A percentile compares a stretch with the other conserved stretches of the same genome.
These are phyloP conservation scores for Caerostris darwini DNA, from an alignment of 1,140 invertebrate species.

Conservation along the genomic window DNA sequence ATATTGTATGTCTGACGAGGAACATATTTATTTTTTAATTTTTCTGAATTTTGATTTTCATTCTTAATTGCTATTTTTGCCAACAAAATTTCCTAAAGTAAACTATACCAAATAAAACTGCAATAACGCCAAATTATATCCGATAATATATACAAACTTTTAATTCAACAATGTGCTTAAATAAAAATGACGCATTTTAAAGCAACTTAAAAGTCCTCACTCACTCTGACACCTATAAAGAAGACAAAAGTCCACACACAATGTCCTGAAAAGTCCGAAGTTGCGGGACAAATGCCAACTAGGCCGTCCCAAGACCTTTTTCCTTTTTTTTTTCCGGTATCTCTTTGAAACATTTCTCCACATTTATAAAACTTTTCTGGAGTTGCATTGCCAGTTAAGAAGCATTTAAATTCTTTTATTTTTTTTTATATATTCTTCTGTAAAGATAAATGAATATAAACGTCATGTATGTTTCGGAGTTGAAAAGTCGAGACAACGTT, in stretches of 20 bases:
- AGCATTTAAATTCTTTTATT: slow-evolving; percentile 9
- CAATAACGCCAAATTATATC: no score
- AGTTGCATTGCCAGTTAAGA: slow-evolving; percentile 4
- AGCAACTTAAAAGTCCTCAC: background rate
- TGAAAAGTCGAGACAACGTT: background rate
- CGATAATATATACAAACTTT: no score
- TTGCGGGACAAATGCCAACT: slow-evolving; percentile 35
- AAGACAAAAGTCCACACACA: background rate
- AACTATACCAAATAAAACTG: no score
- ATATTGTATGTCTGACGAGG: no score
- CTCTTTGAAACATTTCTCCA: background rate
- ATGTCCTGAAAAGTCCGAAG: background rate
- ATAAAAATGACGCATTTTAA: no score
- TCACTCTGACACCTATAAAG: background rate
- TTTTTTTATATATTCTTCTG: background rate
- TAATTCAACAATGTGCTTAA: no score
- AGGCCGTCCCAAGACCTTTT: slow-evolving; percentile 8
- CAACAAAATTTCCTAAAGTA: no score
- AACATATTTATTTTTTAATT: no score
- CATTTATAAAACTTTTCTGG: background rate
- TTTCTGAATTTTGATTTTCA: no score
- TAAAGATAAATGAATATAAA: background rate
- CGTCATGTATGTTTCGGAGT: background rate
- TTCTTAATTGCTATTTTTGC: no score
- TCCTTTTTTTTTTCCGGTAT: background rate